Evolutionary conservation across 2,888 invertebrate species (phyloP).

Genomic region (Caenorhabditis doughertyi): DNA sequence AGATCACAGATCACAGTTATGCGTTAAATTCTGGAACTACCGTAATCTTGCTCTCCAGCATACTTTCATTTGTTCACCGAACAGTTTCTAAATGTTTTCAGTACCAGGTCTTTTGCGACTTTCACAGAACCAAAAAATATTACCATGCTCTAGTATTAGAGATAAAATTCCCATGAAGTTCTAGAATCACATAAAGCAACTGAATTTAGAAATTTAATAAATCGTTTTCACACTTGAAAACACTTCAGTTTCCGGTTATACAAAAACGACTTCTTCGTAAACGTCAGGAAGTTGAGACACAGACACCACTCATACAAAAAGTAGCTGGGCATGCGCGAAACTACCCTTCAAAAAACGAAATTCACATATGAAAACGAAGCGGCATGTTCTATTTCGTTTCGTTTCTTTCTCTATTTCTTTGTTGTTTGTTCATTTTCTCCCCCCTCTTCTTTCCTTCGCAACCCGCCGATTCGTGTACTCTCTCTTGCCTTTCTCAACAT

Average conservation of each 20-base stretch:
- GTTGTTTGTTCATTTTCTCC: conserved; percentile 22
- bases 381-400: conserved; percentile 36
- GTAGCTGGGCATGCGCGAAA: conserved; percentile 34
- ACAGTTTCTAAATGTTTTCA: too few species aligned
- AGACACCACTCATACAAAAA: conserved; percentile 16
- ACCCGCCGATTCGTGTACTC: conserved; percentile 26
- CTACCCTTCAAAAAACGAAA: conserved; percentile 21
- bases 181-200: not conserved
- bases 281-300: conserved; percentile 24
- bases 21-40: too few species aligned
- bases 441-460: conserved; percentile 16
- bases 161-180: too few species aligned
- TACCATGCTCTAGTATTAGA: too few species aligned
- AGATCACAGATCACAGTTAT: too few species aligned
- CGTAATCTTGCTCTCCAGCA: too few species aligned
- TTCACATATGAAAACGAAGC: conserved; percentile 34
- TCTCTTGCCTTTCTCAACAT: conserved; percentile 9
- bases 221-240: not conserved
- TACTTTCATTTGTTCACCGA: too few species aligned
- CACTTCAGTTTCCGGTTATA: conserved; percentile 25
- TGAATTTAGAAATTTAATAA: not conserved
- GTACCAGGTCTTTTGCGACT: too few species aligned
- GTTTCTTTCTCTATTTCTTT: conserved; percentile 42
- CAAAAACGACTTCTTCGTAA: conserved; percentile 10
- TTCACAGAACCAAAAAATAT: too few species aligned